Conservation (phyloP, 2,888 invertebrate genomes). For the Ctenicera cuprea region DNA sequence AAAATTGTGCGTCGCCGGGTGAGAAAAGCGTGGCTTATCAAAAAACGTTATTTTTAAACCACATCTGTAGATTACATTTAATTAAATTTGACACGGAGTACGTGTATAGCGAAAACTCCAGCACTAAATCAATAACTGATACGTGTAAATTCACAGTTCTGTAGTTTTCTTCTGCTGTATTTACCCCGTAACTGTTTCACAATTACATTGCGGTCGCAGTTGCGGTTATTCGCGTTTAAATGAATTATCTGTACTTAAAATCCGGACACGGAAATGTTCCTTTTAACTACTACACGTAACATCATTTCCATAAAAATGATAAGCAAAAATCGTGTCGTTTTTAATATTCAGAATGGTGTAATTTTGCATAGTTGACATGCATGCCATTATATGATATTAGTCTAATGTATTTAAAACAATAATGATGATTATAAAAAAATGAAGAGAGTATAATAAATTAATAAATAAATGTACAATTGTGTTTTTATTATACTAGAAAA, state of each 20-base stretch:
- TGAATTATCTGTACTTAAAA: slow-evolving; percentile 31
- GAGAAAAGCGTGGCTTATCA: slow-evolving; percentile 3
- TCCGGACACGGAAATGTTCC: slow-evolving; percentile 33
- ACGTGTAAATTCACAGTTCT: slow-evolving; percentile 20
- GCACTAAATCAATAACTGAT: slow-evolving; percentile 21
- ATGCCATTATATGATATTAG: too few species aligned
- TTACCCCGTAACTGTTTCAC: slow-evolving; percentile 1
- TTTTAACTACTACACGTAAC: slow-evolving; percentile 19
- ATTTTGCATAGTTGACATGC: neutral
- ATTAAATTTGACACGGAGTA: slow-evolving; percentile 16
- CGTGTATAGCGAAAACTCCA: neutral
- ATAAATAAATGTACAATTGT: too few species aligned
- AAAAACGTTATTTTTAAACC: slow-evolving; percentile 5
- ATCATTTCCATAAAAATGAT: slow-evolving; percentile 34
- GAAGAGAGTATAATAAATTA: too few species aligned
- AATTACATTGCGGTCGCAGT: slow-evolving; percentile 23
- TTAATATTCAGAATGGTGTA: neutral
- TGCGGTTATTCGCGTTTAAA: slow-evolving; percentile 34
- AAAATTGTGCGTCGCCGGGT: neutral
- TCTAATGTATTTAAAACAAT: too few species aligned
- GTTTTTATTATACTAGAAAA: too few species aligned
- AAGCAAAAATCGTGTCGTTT: slow-evolving; percentile 23
- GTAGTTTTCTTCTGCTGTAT: neutral
- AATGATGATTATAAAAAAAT: too few species aligned
- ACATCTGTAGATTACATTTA: slow-evolving; percentile 14